phyloP scores from a whole-genome alignment of 1,140 invertebrate species.

The Sycophila sp. region DNA sequence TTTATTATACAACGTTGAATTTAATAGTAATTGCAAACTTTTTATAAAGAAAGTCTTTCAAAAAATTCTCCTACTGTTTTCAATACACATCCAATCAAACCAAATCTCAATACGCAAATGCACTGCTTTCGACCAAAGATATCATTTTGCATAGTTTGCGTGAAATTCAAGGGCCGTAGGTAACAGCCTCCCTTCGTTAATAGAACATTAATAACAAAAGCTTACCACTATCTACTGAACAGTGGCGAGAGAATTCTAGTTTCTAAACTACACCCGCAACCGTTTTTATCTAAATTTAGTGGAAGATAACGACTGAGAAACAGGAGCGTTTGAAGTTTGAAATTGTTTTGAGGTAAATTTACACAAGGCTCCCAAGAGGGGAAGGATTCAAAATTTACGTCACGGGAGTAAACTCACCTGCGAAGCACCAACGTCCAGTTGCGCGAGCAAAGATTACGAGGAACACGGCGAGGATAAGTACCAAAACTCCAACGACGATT shows the following conservation, averaged over 20 bases:
- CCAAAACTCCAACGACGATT: slow-evolving; percentile 75
- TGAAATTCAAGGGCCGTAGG: too few species aligned
- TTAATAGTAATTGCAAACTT: too few species aligned
- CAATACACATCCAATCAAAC: too few species aligned
- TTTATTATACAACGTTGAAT: too few species aligned
- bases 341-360: slow-evolving; percentile 6
- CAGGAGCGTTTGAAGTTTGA: too few species aligned
- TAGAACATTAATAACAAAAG: slow-evolving; percentile 25
- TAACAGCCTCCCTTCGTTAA: too few species aligned
- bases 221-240: slow-evolving; percentile 25
- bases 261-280: slow-evolving; percentile 27
- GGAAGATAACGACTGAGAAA: neutral
- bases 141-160: too few species aligned
- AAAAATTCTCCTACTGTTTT: too few species aligned
- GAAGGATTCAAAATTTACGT: neutral
- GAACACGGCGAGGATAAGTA: slow-evolving; percentile 73
- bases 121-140: too few species aligned
- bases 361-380: neutral
- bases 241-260: slow-evolving; percentile 13
- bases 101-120: too few species aligned
- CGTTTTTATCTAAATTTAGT: slow-evolving; percentile 8
- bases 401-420: slow-evolving; percentile 78
- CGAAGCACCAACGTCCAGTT: slow-evolving; percentile 84
- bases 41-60: too few species aligned
- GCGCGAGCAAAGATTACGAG: slow-evolving; percentile 79